These are phyloP conservation scores for Agrotis clavis DNA, from an alignment of 2,888 invertebrate species.

Conservation along the genomic window DNA sequence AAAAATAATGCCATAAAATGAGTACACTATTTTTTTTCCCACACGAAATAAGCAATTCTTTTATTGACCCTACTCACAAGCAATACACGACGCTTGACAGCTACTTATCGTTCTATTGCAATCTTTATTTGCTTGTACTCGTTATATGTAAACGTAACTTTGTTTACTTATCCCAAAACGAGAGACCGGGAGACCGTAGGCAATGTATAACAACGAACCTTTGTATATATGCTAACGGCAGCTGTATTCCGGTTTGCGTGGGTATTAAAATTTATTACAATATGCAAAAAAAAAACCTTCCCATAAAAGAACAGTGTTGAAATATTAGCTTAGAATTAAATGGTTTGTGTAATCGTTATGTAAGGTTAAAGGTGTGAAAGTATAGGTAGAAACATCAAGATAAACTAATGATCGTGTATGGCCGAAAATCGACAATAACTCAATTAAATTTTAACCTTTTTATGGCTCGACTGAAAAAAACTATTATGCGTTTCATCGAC, in stretches of 20 bases:
- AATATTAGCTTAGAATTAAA: constrained; percentile 43
- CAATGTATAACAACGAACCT: constrained; percentile 23
- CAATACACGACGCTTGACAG: constrained; percentile 3
- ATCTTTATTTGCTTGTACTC: constrained; percentile 13
- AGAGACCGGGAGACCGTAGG: constrained; percentile 23
- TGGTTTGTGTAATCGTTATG: constrained; percentile 8
- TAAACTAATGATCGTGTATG: not conserved
- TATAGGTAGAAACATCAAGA: not conserved
- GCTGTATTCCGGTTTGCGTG: constrained; percentile 16
- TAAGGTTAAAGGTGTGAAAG: constrained; percentile 12
- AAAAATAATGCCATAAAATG: not conserved
- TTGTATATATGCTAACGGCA: constrained; percentile 12
- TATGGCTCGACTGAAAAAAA: no score
- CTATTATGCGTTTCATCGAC: no score
- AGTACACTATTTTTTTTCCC: not conserved
- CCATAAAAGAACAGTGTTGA: constrained; percentile 13
- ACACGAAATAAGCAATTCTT: constrained; percentile 1
- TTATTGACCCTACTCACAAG: constrained; percentile 17
- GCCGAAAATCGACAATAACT: no score
- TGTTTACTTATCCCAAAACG: constrained; percentile 32
- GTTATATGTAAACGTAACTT: constrained; percentile 20
- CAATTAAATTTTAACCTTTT: no score
- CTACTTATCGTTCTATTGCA: constrained; percentile 16
- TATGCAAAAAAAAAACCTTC: constrained; percentile 44
- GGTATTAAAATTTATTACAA: constrained; percentile 29